Base-by-base conservation (phyloP, 2,113 vertebrate genomes). In the Thalassoma bifasciatum region DNA sequence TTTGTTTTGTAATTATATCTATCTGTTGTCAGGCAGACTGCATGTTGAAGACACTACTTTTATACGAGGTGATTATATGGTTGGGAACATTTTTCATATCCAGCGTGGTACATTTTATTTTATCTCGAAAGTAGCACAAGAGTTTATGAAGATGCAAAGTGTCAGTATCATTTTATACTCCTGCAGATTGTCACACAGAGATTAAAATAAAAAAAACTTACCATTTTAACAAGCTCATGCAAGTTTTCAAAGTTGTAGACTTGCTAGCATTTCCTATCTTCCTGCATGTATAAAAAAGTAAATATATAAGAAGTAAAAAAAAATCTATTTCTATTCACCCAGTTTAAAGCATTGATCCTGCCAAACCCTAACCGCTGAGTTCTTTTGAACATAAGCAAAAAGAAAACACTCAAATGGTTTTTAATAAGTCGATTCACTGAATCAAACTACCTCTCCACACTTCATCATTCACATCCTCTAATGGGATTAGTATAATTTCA, bases 41-140 rank as follows among this genome's bases (percentile, higher is more conserved):
- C 76, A 84, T 69, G 82, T 80, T 75, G 66, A 93, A 91, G 92
- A 89, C 92, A 93, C 86, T 93, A 93, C 92, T 94, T 88, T 91
- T 93, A 87, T 92, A 92, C 93, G 92, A 86, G 92, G 93, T 96
- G 94, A 96, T 96, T 97, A 96, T 94, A 96, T 94, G 94, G 93
- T 95, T 93, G 87, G 84, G 81, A 91, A 90, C 89, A 93, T 94
- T 94, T 93, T 94, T 93, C 81, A 87, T 95, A 92, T 93, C 91
- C 93, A 65, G 75, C 73, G 49, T 78, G 79, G 79, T 87, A 62
- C 77, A 57, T 77, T 88, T 86, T 63, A 14, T 61, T 66, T 10
- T 49, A 4, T 36, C 74, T 87, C 37, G 76, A 44, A 83, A 83
- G 88, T 61, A 75, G 65, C 19, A 67, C 52, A 72, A 72, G 44